A percentile compares a stretch with the other conserved stretches of the same genome.
Conservation (phyloP, 2,797 vertebrate genomes). For the Amblyraja radiata region DNA sequence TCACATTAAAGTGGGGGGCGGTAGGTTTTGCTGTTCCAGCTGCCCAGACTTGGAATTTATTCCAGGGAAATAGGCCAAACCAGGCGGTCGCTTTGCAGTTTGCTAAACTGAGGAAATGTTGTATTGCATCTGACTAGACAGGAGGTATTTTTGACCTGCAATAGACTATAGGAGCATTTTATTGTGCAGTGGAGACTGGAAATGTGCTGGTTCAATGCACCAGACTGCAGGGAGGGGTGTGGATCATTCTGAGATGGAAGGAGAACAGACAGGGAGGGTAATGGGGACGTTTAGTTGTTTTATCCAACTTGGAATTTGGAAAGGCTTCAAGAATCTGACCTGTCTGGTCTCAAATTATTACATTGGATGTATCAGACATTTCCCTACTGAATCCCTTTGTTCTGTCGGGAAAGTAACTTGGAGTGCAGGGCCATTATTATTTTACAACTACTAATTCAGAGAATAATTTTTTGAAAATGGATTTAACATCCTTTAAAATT, state of each 20-base stretch:
- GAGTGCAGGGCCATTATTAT: neutral
- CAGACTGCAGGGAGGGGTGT: neutral
- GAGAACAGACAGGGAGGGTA: neutral
- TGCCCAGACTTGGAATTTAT: neutral
- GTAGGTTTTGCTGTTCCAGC: neutral
- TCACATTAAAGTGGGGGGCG: neutral
- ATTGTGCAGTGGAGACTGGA: neutral
- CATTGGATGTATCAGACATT: neutral
- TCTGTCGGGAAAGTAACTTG: neutral
- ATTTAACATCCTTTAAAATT: neutral
- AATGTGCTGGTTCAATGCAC: neutral
- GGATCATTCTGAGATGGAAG: neutral
- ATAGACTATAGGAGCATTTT: neutral
- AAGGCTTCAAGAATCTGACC: neutral
- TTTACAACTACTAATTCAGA: neutral
- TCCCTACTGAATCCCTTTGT: neutral
- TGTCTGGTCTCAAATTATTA: neutral
- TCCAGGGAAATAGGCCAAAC: conserved; percentile 22
- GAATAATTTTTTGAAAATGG: neutral
- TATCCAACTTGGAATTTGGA: conserved; percentile 1
- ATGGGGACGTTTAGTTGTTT: conserved; percentile 26
- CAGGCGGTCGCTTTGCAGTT: neutral
- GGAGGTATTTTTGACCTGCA: neutral
- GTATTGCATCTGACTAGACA: conserved; percentile 23
- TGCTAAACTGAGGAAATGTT: conserved; percentile 22